Conservation (phyloP, 2,888 invertebrate genomes). For the Nebria salina region DNA sequence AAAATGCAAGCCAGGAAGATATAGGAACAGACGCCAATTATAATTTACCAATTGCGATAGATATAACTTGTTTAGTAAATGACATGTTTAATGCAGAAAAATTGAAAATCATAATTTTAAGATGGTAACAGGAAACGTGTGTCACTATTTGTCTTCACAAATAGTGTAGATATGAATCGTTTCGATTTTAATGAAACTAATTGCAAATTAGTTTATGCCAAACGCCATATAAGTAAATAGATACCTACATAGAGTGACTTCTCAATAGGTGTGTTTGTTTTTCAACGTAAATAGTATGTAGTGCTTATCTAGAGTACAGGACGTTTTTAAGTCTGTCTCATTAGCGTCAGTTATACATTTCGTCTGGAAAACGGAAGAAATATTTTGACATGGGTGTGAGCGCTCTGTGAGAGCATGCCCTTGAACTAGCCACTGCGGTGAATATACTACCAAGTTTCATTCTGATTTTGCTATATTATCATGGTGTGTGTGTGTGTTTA, state of each 20-base stretch:
- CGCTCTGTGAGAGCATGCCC: not conserved
- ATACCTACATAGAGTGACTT: not conserved
- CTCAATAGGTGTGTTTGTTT: not conserved
- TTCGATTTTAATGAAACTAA: not conserved
- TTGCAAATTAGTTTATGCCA: not conserved
- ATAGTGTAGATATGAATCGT: not conserved
- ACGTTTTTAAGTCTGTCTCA: not conserved
- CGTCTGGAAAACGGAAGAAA: not conserved
- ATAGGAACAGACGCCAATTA: too few species aligned
- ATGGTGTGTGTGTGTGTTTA: not conserved
- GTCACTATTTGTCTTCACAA: not conserved
- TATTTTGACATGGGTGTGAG: not conserved
- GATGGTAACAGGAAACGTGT: too few species aligned
- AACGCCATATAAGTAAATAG: not conserved
- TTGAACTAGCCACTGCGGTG: not conserved
- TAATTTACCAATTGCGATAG: too few species aligned
- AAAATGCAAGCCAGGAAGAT: too few species aligned
- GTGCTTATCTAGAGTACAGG: not conserved
- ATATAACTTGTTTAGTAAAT: not conserved
- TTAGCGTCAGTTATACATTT: not conserved
- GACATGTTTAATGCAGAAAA: too few species aligned
- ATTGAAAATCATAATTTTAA: too few species aligned
- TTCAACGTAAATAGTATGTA: not conserved
- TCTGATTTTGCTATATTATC: too few species aligned
- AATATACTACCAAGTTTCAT: not conserved